These are phyloP conservation scores for Alsophila aescularia DNA, from an alignment of 2,888 invertebrate species.

Conservation along the genomic window DNA sequence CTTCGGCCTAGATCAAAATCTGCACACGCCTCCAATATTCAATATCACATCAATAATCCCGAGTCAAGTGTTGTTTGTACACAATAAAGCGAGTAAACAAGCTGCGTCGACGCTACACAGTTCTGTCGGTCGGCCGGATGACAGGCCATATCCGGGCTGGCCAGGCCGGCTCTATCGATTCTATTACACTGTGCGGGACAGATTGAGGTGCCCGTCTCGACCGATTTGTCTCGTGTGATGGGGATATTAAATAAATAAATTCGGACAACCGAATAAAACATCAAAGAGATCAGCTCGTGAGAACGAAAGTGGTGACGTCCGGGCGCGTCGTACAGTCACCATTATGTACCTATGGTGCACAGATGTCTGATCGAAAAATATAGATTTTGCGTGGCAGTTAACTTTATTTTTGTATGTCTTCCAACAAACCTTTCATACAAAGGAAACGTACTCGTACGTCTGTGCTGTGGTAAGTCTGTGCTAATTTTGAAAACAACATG, in stretches of 20 bases:
- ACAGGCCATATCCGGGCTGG: constrained; percentile 76
- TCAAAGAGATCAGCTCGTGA: constrained; percentile 3
- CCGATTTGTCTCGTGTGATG: constrained; percentile 48
- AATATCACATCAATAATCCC: constrained; percentile 44
- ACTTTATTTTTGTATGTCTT: too few species aligned
- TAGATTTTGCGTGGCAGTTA: too few species aligned
- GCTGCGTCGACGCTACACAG: constrained; percentile 59
- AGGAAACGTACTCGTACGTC: too few species aligned
- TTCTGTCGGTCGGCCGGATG: constrained; percentile 69
- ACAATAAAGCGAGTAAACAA: constrained; percentile 65
- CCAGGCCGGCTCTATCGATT: constrained; percentile 69
- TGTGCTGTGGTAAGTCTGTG: too few species aligned
- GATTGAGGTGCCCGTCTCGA: constrained; percentile 62
- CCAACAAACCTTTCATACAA: too few species aligned
- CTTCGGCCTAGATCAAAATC: constrained; percentile 5
- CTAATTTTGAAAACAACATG: too few species aligned
- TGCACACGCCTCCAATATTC: constrained; percentile 35
- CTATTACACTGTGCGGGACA: constrained; percentile 73
- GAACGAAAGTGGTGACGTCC: background rate
- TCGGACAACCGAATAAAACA: constrained; percentile 22
- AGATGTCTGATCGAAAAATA: too few species aligned
- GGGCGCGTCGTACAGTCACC: too few species aligned
- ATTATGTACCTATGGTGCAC: too few species aligned
- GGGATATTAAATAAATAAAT: constrained; percentile 24
- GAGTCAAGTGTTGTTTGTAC: constrained; percentile 63